Conservation (phyloP, 2,797 vertebrate species). For the Graptemys geographica region DNA sequence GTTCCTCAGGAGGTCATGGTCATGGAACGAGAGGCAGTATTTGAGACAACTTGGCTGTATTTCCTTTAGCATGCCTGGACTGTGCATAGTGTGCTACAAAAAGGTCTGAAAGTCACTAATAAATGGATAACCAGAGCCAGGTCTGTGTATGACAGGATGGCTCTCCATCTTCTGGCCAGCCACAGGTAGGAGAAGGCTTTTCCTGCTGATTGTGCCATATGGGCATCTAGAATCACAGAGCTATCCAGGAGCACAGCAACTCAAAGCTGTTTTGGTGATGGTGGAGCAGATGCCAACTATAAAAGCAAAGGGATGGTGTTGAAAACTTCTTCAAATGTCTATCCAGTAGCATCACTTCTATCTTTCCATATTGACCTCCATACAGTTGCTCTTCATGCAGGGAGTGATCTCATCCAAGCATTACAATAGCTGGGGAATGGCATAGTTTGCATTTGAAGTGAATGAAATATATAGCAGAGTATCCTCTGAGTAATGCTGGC, state of each 20-base stretch:
- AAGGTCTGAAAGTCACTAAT: background rate
- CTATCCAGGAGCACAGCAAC: background rate
- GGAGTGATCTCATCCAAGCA: background rate
- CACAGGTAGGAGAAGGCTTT: background rate
- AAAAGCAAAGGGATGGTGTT: background rate
- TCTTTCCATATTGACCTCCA: background rate
- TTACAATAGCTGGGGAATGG: background rate
- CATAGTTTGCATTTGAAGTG: rapidly evolving
- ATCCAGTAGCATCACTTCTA: background rate
- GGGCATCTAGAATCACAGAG: background rate
- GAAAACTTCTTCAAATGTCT: background rate
- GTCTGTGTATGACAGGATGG: rapidly evolving
- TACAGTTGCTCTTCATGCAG: background rate
- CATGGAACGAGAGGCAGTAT: background rate
- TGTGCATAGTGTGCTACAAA: background rate
- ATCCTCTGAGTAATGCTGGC: background rate
- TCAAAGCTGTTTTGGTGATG: background rate
- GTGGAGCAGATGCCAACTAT: background rate
- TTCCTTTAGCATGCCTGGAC: background rate
- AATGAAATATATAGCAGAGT: background rate
- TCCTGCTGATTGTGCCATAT: background rate
- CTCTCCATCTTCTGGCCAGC: background rate
- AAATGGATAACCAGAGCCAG: background rate
- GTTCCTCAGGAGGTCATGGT: background rate
- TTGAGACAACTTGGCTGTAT: background rate